Conservation (phyloP, 2,113 vertebrate genomes). For the Labeo catla region DNA sequence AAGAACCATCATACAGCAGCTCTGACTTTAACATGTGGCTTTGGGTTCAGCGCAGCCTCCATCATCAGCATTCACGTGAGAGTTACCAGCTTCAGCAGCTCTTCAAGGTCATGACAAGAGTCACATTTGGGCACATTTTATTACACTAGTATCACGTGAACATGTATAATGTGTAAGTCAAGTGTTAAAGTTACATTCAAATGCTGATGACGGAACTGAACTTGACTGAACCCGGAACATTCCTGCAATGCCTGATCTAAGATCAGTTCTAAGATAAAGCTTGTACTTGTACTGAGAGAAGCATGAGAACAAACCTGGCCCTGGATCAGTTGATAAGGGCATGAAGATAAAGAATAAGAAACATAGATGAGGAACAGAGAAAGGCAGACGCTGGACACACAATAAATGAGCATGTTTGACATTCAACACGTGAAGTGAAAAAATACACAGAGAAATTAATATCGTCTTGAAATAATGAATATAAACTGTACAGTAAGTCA, state of each 20-base stretch:
- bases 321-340: slow-evolving; percentile 56
- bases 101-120: too few relatives aligned
- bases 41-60: background rate
- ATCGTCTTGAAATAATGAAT: background rate
- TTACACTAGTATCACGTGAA: background rate
- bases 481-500: background rate
- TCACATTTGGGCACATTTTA: background rate
- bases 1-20: background rate
- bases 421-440: background rate
- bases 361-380: slow-evolving; percentile 31
- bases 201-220: background rate
- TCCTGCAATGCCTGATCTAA: slow-evolving; percentile 39
- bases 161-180: background rate
- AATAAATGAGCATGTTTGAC: background rate
- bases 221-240: background rate
- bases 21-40: background rate
- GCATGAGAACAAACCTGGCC: slow-evolving; percentile 55
- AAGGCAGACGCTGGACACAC: slow-evolving; percentile 22
- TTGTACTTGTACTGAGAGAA: slow-evolving; percentile 34
- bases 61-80: too few relatives aligned
- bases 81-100: too few relatives aligned
- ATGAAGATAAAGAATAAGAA: slow-evolving; percentile 46
- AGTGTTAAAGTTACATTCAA: background rate
- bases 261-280: slow-evolving; percentile 31
- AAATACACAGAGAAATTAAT: background rate